Evolutionary conservation across 2,113 vertebrate species (phyloP).

Genomic region (Dasypus novemcinctus): DNA sequence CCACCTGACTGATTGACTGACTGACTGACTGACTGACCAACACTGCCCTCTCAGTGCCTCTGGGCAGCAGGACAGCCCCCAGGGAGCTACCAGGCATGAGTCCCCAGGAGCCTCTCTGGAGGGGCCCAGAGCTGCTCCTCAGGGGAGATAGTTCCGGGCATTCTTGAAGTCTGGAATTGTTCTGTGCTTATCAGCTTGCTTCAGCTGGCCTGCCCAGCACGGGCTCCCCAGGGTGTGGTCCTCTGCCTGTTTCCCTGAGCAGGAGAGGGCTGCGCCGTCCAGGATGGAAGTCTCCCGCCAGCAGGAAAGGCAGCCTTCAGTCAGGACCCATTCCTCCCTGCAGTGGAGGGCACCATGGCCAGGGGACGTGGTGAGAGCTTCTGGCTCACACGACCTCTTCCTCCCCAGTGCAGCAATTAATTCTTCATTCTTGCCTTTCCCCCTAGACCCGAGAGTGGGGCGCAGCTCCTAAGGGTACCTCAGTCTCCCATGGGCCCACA

Average conservation of each 20-base stretch:
- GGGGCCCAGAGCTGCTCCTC: not conserved
- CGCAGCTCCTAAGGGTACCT: accelerated
- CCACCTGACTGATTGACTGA: no score
- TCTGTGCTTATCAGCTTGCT: conserved; percentile 35
- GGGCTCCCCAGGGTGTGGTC: not conserved
- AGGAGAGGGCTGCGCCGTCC: not conserved
- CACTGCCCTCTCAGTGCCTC: not conserved
- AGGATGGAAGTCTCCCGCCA: accelerated
- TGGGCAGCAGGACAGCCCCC: not conserved
- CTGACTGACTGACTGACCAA: no score
- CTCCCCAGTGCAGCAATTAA: not conserved
- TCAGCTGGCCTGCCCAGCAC: conserved; percentile 31
- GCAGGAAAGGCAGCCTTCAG: not conserved
- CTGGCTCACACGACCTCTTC: not conserved
- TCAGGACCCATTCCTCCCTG: not conserved
- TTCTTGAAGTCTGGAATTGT: conserved; percentile 47
- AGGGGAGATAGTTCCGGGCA: conserved; percentile 50
- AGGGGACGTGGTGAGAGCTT: not conserved
- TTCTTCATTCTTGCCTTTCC: not conserved
- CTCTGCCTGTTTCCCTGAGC: not conserved
- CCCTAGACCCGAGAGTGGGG: not conserved
- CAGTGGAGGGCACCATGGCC: not conserved
- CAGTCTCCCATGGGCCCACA: not conserved
- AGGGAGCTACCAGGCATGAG: not conserved
- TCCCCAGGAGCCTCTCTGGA: not conserved